Evolutionary conservation across 1,140 invertebrate genomes (phyloP).

Genomic region (Psix sp.): DNA sequence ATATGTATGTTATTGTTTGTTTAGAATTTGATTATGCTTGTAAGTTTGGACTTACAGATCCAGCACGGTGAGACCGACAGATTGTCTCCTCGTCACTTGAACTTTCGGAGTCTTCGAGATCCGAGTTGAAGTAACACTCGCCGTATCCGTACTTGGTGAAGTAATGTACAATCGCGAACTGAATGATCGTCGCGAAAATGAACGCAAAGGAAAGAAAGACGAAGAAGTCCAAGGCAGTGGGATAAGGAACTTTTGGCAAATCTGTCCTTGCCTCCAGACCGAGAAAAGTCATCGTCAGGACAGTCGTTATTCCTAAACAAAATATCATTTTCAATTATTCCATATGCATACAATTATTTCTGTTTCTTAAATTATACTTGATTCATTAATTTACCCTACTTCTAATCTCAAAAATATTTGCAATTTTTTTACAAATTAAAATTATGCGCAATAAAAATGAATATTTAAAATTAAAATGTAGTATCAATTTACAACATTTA

Average conservation of each 20-base stretch:
- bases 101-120: conserved; percentile 77
- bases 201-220: conserved; percentile 91
- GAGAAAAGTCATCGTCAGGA: conserved; percentile 92
- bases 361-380: too few species aligned
- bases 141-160: conserved; percentile 93
- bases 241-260: conserved; percentile 91
- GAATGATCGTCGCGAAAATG: conserved; percentile 91
- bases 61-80: conserved; percentile 42
- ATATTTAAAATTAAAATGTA: too few species aligned
- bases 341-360: background rate
- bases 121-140: conserved; percentile 87
- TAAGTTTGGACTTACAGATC: conserved; percentile 41
- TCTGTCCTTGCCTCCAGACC: conserved; percentile 90
- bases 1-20: too few species aligned
- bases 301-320: conserved; percentile 87
- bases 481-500: too few species aligned
- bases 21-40: too few species aligned
- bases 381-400: too few species aligned
- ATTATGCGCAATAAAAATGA: too few species aligned
- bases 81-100: conserved; percentile 63
- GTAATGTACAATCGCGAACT: conserved; percentile 92
- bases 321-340: conserved; percentile 16
- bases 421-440: too few species aligned
- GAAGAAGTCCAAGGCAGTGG: conserved; percentile 91
- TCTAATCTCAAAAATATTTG: too few species aligned